Evolutionary conservation across 2,888 invertebrate species (phyloP).

Genomic region (Amaurobius ferox): DNA sequence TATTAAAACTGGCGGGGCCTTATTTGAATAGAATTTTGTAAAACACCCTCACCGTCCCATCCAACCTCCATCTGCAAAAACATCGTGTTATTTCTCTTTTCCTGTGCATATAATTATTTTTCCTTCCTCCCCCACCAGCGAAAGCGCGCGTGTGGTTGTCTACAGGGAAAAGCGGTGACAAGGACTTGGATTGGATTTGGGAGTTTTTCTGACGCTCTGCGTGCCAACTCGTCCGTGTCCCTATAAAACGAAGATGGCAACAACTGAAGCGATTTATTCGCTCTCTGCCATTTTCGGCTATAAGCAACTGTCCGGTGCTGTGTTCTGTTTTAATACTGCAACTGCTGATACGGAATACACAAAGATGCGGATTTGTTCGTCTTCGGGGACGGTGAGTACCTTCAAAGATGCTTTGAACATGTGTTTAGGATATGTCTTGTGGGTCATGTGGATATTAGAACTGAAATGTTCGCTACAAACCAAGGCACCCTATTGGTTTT

Average conservation of each 20-base stretch:
- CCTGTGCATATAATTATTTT: background rate
- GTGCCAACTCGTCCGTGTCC: slow-evolving; percentile 26
- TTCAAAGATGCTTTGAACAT: no score
- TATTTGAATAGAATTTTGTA: no score
- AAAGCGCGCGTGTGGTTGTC: slow-evolving; percentile 16
- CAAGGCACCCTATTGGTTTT: no score
- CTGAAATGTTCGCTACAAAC: no score
- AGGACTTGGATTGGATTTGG: background rate
- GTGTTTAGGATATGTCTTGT: no score
- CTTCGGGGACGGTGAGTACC: background rate
- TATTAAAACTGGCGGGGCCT: no score
- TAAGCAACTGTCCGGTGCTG: background rate
- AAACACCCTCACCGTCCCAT: no score
- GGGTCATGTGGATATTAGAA: no score
- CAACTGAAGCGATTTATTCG: slow-evolving; percentile 68
- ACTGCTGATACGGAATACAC: background rate
- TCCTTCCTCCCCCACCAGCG: background rate
- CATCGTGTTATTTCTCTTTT: background rate
- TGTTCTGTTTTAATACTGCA: background rate
- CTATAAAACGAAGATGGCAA: slow-evolving; percentile 48
- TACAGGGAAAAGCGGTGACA: slow-evolving; percentile 40
- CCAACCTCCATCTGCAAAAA: no score
- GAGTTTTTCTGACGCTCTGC: background rate
- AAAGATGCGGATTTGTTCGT: slow-evolving; percentile 7
- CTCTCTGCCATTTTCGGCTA: slow-evolving; percentile 15